These are phyloP conservation scores for Harpegnathos saltator DNA, from an alignment of 1,140 invertebrate species.

Conservation along the genomic window DNA sequence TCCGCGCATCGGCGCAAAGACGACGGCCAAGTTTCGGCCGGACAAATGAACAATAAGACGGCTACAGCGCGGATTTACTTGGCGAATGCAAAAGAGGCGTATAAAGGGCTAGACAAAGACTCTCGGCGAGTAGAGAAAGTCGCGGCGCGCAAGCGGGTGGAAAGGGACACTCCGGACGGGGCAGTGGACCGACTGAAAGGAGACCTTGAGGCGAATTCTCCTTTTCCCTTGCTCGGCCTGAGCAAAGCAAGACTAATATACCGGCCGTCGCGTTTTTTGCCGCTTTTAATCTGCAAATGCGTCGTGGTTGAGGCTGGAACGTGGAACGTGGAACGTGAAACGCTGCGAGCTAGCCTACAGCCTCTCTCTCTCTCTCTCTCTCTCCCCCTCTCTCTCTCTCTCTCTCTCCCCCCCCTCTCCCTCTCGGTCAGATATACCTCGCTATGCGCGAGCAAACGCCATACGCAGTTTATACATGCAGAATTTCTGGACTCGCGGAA, in stretches of 20 bases:
- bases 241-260: constrained; percentile 35
- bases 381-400: too few relatives aligned
- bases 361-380: too few relatives aligned
- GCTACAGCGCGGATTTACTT: constrained; percentile 28
- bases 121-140: constrained; percentile 5
- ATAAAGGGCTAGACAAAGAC: constrained; percentile 37
- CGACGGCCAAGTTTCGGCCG: neutral
- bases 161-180: constrained; percentile 26
- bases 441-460: too few relatives aligned
- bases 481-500: too few relatives aligned
- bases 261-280: constrained; percentile 29
- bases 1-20: too few relatives aligned
- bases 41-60: constrained; percentile 23
- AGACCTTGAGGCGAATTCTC: constrained; percentile 44
- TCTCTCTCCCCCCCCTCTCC: too few relatives aligned
- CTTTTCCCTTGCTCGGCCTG: neutral
- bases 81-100: constrained; percentile 21
- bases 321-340: neutral
- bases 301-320: constrained; percentile 19
- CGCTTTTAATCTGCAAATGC: constrained; percentile 59
- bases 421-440: too few relatives aligned
- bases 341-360: too few relatives aligned
- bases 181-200: constrained; percentile 16
- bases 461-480: too few relatives aligned
- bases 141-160: neutral